phyloP scores from a whole-genome alignment of 2,888 invertebrate species.

The Drosophila borborema region DNA sequence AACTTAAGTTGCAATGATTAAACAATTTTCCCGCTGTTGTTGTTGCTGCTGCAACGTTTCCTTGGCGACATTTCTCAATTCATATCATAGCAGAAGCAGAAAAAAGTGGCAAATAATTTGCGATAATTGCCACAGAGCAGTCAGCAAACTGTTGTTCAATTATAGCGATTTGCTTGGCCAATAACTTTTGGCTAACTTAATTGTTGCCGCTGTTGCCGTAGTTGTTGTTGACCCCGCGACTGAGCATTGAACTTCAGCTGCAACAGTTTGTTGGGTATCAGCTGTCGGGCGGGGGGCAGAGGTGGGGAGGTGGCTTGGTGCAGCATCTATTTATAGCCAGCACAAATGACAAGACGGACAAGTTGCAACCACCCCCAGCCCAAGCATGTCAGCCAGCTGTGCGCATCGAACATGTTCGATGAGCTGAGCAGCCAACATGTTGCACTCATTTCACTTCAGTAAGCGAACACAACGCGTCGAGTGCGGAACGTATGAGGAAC shows the following conservation, averaged over 20 bases:
- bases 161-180: slow-evolving; percentile 61
- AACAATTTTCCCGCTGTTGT: slow-evolving; percentile 63
- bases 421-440: slow-evolving; percentile 12
- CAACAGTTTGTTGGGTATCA: neutral
- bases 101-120: slow-evolving; percentile 48
- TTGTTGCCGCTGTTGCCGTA: slow-evolving; percentile 20
- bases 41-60: slow-evolving; percentile 1
- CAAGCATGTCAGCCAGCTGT: slow-evolving; percentile 26
- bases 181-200: slow-evolving; percentile 69
- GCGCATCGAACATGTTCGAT: slow-evolving; percentile 28
- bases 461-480: slow-evolving; percentile 39
- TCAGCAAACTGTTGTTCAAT: slow-evolving; percentile 60
- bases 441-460: slow-evolving; percentile 31
- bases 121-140: slow-evolving; percentile 56
- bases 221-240: slow-evolving; percentile 43
- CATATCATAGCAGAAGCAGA: slow-evolving; percentile 31
- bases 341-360: slow-evolving; percentile 14
- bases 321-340: slow-evolving; percentile 54
- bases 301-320: neutral
- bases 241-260: slow-evolving; percentile 68
- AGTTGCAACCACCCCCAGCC: slow-evolving; percentile 20
- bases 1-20: slow-evolving; percentile 77
- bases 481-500: slow-evolving; percentile 27
- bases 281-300: neutral
- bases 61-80: slow-evolving; percentile 25